phyloP scores from a whole-genome alignment of 2,888 invertebrate species.

The Nomada fabriciana region DNA sequence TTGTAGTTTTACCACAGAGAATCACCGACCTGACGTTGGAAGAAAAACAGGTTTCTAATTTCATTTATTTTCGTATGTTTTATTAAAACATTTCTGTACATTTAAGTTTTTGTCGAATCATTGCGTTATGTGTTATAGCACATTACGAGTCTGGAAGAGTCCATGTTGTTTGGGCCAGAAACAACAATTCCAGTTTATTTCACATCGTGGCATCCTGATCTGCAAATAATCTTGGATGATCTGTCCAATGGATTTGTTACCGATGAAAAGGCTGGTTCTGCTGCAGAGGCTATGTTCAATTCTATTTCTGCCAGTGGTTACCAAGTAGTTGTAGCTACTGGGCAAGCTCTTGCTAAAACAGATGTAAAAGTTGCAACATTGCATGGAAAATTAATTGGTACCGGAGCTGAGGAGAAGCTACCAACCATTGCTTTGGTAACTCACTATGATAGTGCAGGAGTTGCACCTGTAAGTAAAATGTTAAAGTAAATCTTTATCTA shows the following conservation, averaged over 20 bases:
- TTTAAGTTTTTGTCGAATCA: background rate
- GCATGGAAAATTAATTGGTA: constrained; percentile 93
- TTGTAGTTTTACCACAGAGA: constrained; percentile 93
- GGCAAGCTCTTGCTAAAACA: constrained; percentile 89
- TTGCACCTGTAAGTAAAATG: constrained; percentile 91
- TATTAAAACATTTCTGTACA: background rate
- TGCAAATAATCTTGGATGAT: constrained; percentile 91
- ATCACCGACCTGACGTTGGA: constrained; percentile 88
- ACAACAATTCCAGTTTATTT: constrained; percentile 95
- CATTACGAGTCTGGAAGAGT: constrained; percentile 91
- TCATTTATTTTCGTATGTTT: background rate
- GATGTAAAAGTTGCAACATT: constrained; percentile 95
- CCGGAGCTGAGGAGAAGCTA: constrained; percentile 89
- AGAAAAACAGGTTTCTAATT: constrained; percentile 88
- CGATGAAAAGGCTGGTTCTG: constrained; percentile 91
- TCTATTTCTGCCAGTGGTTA: constrained; percentile 97
- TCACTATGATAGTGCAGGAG: constrained; percentile 96
- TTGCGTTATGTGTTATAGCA: constrained; percentile 85
- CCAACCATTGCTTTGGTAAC: constrained; percentile 96
- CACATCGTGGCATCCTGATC: constrained; percentile 89
- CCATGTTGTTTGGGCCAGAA: constrained; percentile 91
- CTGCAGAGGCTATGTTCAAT: constrained; percentile 92
- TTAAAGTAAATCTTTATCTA: background rate
- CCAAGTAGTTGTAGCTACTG: constrained; percentile 93
- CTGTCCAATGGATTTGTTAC: constrained; percentile 89